These are phyloP conservation scores for Chinchilla lanigera DNA, from an alignment of 2,113 vertebrate genomes.

Conservation along the genomic window DNA sequence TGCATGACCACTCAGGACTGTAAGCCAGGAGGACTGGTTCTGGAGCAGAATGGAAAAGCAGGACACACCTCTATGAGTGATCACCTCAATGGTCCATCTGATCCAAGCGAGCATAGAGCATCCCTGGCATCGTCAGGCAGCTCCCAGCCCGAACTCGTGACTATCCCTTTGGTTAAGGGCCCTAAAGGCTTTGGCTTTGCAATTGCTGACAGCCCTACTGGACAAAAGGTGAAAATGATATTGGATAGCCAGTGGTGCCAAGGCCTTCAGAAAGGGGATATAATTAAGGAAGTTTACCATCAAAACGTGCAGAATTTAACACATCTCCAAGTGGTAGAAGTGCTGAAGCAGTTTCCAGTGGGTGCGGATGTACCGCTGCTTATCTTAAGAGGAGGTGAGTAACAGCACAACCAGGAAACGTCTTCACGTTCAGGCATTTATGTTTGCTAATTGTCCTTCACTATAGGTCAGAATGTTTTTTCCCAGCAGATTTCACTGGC, in stretches of 20 bases:
- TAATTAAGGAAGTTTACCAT: conserved; percentile 97
- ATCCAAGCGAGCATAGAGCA: conserved; percentile 85
- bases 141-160: conserved; percentile 95
- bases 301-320: conserved; percentile 96
- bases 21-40: conserved; percentile 82
- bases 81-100: conserved; percentile 88
- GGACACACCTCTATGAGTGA: conserved; percentile 88
- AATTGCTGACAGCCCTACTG: conserved; percentile 96
- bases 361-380: conserved; percentile 96
- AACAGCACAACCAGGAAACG: not conserved
- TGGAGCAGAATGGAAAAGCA: conserved; percentile 89
- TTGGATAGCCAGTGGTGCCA: conserved; percentile 98
- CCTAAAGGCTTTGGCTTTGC: conserved; percentile 98
- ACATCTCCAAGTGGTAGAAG: conserved; percentile 98
- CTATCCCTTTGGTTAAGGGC: conserved; percentile 95
- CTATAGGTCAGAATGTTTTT: not conserved
- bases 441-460: not conserved
- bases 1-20: conserved; percentile 88
- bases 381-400: conserved; percentile 96
- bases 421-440: not conserved
- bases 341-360: conserved; percentile 96
- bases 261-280: conserved; percentile 96
- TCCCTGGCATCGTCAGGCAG: conserved; percentile 89
- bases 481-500: not conserved
- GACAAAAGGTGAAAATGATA: conserved; percentile 99